Base-by-base conservation (phyloP, 2,797 vertebrate species). In the Xiphophorus birchmanni region DNA sequence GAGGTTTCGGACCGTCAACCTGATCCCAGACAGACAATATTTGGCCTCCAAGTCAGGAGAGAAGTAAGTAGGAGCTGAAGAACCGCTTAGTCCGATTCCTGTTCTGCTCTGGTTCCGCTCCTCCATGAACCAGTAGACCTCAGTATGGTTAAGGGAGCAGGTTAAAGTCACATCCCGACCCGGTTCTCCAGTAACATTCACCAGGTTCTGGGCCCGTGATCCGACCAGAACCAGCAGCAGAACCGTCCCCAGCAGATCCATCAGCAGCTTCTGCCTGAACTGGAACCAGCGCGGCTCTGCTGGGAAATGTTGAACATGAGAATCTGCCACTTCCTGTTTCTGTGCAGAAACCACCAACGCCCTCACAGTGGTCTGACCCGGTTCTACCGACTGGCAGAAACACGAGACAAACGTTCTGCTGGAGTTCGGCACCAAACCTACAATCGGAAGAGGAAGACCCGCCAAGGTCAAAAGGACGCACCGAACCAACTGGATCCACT, bases 11-110 rank as follows among this genome's bases (percentile, higher is more conserved):
- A 83, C 42, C 32, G 5, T 0, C 1, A 87, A 8, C 0, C 9
- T 11, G 1, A 79, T 37, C 12, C 2, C 21, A 47, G 1, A 0
- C 7, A 23, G n/a, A 0, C 0, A 3, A 54, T 74, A 87, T 37
- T 87, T 89, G 5, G 2, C 15, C 42, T 29, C 7, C 9, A 67
- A 52, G 8, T 74, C n/a, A 65, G 58, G n/a, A 74, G 17, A 50
- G 35, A 8, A 23, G 73, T 42, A 29, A n/a, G 1, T 17, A 23
- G 17, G n/a, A n/a, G 0, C 26, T 72, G 40, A 21, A 45, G 56
- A 74, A 50, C 2, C 42, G 21, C 17, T 32, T 0, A 1, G 58
- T 0, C 73, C 60, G 0, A 69, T 80, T 35, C 13, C 0, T 7
- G 18, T 48, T 69, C 37, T 80, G 47, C 45, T 1, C 47, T 35